phyloP scores from a whole-genome alignment of 2,888 invertebrate genomes.

The Scaptomyza tumidula region DNA sequence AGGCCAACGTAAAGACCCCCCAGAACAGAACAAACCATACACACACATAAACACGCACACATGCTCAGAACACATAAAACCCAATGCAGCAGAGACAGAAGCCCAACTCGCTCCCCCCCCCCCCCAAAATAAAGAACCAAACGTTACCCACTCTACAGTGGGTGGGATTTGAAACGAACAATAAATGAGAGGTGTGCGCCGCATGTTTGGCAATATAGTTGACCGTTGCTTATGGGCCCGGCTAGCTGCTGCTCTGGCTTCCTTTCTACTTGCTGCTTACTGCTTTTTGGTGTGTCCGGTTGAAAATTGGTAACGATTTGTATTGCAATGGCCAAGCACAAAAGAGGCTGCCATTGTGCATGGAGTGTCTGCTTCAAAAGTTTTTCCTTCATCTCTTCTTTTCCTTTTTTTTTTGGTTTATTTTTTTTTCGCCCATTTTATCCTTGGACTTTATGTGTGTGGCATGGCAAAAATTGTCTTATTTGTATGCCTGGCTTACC shows the following conservation, averaged over 20 bases:
- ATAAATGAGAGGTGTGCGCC: slow-evolving; percentile 78
- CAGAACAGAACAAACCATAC: slow-evolving; percentile 63
- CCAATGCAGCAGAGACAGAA: slow-evolving; percentile 30
- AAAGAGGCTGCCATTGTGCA: slow-evolving; percentile 60
- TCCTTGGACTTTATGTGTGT: slow-evolving; percentile 16
- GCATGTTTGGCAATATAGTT: slow-evolving; percentile 74
- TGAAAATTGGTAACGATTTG: slow-evolving; percentile 81
- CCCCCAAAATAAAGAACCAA: neutral
- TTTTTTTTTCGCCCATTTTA: slow-evolving; percentile 5
- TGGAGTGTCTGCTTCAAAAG: slow-evolving; percentile 57
- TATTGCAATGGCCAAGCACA: slow-evolving; percentile 65
- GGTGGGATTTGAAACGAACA: slow-evolving; percentile 43
- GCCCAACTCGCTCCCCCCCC: neutral
- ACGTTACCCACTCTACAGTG: neutral
- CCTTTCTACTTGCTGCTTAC: slow-evolving; percentile 26
- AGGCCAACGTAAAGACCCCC: slow-evolving; percentile 78
- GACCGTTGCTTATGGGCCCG: slow-evolving; percentile 74
- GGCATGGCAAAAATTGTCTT: slow-evolving; percentile 64
- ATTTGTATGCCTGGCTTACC: slow-evolving; percentile 76
- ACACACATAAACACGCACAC: slow-evolving; percentile 63
- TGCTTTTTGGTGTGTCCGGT: slow-evolving; percentile 52
- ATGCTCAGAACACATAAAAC: slow-evolving; percentile 71
- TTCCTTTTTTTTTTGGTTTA: too few species aligned
- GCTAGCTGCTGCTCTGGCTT: slow-evolving; percentile 30
- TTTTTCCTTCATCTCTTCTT: slow-evolving; percentile 34